Percentiles rank a stretch among this genome's conserved stretches.
phyloP scores from a whole-genome alignment of 1,140 invertebrate genomes.

The Dufourea novaeangliae region DNA sequence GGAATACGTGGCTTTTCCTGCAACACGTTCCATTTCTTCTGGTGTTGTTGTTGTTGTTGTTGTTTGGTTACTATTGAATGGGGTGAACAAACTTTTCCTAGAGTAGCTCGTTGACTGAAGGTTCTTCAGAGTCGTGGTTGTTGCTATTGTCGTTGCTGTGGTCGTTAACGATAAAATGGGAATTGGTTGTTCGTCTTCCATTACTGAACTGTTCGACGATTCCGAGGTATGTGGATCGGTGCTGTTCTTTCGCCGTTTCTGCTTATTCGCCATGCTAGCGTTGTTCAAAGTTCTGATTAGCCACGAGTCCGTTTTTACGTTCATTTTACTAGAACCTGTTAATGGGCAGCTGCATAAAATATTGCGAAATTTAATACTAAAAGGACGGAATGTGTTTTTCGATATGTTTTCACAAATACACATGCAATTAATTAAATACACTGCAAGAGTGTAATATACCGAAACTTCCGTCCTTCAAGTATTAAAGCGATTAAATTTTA shows the following conservation, averaged over 20 bases:
- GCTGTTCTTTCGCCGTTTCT: constrained; percentile 46
- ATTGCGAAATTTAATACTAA: constrained; percentile 42
- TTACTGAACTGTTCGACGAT: constrained; percentile 59
- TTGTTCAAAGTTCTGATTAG: constrained; percentile 76
- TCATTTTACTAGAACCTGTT: constrained; percentile 64
- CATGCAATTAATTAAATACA: neutral
- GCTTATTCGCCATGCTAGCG: constrained; percentile 57
- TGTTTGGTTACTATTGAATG: constrained; percentile 1
- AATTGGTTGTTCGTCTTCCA: constrained; percentile 50
- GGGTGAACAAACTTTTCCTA: constrained; percentile 21
- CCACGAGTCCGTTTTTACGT: constrained; percentile 78
- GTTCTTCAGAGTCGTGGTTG: constrained; percentile 35
- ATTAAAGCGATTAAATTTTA: constrained; percentile 3
- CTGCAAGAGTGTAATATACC: neutral
- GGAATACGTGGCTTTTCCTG: constrained; percentile 72
- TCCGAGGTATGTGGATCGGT: constrained; percentile 39
- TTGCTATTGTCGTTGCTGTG: constrained; percentile 7
- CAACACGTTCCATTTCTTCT: constrained; percentile 36
- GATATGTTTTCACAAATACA: neutral
- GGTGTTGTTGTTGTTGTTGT: constrained; percentile 5
- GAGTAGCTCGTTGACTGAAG: constrained; percentile 35
- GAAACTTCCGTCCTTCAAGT: constrained; percentile 34
- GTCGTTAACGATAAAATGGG: constrained; percentile 1
- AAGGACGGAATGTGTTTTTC: constrained; percentile 31
- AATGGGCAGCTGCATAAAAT: constrained; percentile 51